Evolutionary conservation across 2,888 invertebrate genomes (phyloP), one percentile per base, ranked within the genome.

Genomic region (Eulithis prunata): DNA sequence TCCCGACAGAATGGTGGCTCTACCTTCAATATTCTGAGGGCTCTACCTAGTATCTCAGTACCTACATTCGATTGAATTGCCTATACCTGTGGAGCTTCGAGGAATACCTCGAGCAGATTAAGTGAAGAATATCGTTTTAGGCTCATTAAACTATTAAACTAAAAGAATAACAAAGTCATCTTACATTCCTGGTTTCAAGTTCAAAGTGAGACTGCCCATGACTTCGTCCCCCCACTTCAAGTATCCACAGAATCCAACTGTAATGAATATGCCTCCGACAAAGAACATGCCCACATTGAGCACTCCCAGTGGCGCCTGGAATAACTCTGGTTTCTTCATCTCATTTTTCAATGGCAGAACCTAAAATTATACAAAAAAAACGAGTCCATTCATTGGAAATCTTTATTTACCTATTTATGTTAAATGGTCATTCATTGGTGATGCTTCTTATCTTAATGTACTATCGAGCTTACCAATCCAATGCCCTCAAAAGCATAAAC

Each of bases 401-500:
- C 21, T 21, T 21, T 21, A 1, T 21, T 21, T 21, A 21, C 21
- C 21, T 21, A 21, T n/a, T n/a, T n/a, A n/a, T n/a, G n/a, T n/a
- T 21, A 21, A 21, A 21, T 21, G 21, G 21, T 21, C 21, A 21
- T 21, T 21, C 2, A 21, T 21, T 21, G 21, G 21, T n/a, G n/a
- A n/a, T n/a, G n/a, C n/a, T n/a, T n/a, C n/a, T n/a, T n/a, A 21
- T 21, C 21, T 21, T 3, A 32, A 6, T 32, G 41, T 41, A 41
- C 10, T 38, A 7, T 53, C 61, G 5, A 56, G 87, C 94, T 94
- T 84, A 96, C 97, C 94, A 97, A 87, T 61, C 97, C 97, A 73
- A 99, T 99, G 70, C 99, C 99, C 93, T 99, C 99, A 82, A 99
- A 99, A 4, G 99, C 97, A 87, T 97, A 99, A 64, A 99, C 95